Evolutionary conservation across 2,113 vertebrate genomes (phyloP).

Genomic region (Toxotes chatareus): DNA sequence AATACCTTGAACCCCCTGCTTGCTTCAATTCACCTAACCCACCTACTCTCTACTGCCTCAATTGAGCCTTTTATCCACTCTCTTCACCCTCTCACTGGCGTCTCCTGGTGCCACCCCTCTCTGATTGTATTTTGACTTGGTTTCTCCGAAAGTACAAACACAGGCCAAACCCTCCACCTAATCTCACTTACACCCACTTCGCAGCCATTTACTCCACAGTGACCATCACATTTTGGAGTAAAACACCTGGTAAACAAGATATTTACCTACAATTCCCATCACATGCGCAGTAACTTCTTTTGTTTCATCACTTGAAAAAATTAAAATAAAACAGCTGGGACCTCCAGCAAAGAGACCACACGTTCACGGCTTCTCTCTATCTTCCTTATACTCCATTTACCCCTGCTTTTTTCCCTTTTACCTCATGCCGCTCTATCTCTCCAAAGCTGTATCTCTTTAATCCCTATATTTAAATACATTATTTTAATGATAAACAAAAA

Average conservation of each 20-base stretch:
- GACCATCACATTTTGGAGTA: constrained; percentile 2
- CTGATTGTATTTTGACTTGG: background rate
- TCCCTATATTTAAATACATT: background rate
- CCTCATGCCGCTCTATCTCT: background rate
- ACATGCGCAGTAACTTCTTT: background rate
- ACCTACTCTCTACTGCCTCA: background rate
- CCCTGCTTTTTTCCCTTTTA: background rate
- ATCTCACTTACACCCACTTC: background rate
- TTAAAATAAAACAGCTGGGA: background rate
- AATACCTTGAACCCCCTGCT: background rate
- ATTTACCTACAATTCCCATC: background rate
- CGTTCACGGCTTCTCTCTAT: background rate
- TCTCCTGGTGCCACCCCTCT: background rate
- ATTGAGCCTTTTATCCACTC: background rate
- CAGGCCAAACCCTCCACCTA: background rate
- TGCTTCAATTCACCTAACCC: background rate
- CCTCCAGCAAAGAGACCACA: constrained; percentile 5
- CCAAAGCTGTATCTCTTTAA: background rate
- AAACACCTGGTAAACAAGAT: background rate
- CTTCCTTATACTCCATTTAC: background rate
- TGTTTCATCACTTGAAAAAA: constrained; percentile 17
- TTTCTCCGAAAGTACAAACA: background rate
- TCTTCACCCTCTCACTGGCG: too few species aligned
- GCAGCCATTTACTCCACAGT: background rate
- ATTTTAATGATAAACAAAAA: constrained; percentile 9